Evolutionary conservation across 2,113 vertebrate genomes (phyloP).

Genomic region (Siphamia tubifer): DNA sequence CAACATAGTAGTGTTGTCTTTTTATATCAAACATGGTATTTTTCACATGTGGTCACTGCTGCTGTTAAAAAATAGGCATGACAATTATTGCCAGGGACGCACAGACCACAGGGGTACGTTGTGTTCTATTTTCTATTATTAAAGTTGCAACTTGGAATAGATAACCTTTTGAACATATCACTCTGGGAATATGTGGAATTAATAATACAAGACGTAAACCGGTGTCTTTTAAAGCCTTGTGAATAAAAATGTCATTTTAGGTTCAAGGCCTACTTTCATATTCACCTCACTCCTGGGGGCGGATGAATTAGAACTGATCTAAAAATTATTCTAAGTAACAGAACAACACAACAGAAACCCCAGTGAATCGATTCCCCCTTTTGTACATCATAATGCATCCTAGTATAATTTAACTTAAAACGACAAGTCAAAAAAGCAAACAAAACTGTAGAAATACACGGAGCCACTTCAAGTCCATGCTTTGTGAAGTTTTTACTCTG

Average conservation of each 20-base stretch:
- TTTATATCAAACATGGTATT: background rate
- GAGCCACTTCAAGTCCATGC: background rate
- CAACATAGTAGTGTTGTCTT: background rate
- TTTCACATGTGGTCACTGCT: constrained; percentile 27
- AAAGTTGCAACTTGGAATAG: constrained; percentile 66
- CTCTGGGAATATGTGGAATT: constrained; percentile 55
- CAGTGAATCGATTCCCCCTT: background rate
- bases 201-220: constrained; percentile 52
- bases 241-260: constrained; percentile 14
- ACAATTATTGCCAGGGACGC: constrained; percentile 44
- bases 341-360: background rate
- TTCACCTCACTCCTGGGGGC: background rate
- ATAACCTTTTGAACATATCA: constrained; percentile 56
- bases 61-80: constrained; percentile 26
- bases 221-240: constrained; percentile 18
- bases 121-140: constrained; percentile 71
- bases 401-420: background rate
- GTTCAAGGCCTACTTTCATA: constrained; percentile 36
- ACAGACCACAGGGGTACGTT: constrained; percentile 18
- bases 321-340: background rate
- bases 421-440: background rate
- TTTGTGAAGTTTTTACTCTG: constrained; percentile 28
- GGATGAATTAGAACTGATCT: constrained; percentile 1
- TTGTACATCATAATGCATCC: background rate
- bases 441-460: background rate